Evolutionary conservation across 2,797 vertebrate species (phyloP).

Genomic region (Alcedo quadribrachys): DNA sequence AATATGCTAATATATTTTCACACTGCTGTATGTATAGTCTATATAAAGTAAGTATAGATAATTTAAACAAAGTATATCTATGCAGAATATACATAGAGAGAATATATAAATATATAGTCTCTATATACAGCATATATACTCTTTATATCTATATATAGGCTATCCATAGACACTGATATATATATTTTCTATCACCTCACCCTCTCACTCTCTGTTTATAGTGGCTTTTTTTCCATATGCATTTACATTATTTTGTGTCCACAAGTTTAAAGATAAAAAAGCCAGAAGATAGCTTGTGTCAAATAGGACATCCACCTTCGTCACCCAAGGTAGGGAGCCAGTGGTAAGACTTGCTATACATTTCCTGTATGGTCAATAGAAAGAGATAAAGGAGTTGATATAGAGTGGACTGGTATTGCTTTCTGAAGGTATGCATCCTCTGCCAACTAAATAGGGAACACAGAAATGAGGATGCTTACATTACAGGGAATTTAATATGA

Average conservation of each 20-base stretch:
- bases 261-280: not conserved
- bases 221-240: not conserved
- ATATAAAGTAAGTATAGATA: not conserved
- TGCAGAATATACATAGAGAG: not conserved
- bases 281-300: not conserved
- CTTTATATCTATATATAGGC: not conserved
- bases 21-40: too few species aligned
- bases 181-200: not conserved
- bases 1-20: too few species aligned
- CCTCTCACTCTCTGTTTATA: not conserved
- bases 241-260: not conserved
- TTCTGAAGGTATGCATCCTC: not conserved
- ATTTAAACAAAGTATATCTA: too few species aligned
- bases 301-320: not conserved
- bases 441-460: not conserved
- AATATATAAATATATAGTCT: not conserved
- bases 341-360: not conserved
- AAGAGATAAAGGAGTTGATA: not conserved
- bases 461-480: not conserved
- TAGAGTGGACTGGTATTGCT: not conserved
- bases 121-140: not conserved
- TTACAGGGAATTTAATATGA: not conserved
- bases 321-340: not conserved
- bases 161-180: not conserved
- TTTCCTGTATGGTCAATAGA: not conserved